Evolutionary conservation across 2,113 vertebrate genomes (phyloP).

Genomic region (Scolopax mira): DNA sequence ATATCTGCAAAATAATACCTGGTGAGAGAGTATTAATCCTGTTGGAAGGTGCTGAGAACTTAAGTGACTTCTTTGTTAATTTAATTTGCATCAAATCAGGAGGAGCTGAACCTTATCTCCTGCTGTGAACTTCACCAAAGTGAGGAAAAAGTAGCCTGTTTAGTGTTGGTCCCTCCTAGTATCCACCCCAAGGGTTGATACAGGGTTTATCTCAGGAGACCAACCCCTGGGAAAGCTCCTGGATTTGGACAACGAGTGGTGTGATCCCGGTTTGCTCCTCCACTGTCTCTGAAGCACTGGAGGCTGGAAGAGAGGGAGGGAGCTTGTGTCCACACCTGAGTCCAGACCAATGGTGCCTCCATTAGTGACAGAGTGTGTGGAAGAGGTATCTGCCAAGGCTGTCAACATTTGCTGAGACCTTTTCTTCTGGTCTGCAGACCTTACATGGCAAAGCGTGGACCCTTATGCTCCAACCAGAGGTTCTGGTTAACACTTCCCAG

Average conservation of each 20-base stretch:
- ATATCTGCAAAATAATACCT: not conserved
- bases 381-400: too few relatives aligned
- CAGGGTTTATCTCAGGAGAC: too few relatives aligned
- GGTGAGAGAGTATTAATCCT: not conserved
- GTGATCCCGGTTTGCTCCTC: not conserved
- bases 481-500: not conserved
- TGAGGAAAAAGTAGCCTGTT: not conserved
- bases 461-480: not conserved
- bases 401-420: too few relatives aligned
- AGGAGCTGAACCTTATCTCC: not conserved
- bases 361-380: not conserved
- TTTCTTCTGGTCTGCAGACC: not conserved
- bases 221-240: not conserved
- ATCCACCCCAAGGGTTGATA: not conserved
- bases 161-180: too few relatives aligned
- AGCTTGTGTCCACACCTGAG: fast-evolving
- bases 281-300: too few relatives aligned
- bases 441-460: not conserved
- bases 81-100: not conserved
- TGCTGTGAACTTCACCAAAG: not conserved
- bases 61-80: not conserved
- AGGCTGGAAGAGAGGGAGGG: not conserved
- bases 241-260: too few relatives aligned
- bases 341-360: not conserved
- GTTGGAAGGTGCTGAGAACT: not conserved